These are phyloP conservation scores for Caenorhabditis plicata DNA, from an alignment of 2,888 invertebrate genomes.

Conservation along the genomic window DNA sequence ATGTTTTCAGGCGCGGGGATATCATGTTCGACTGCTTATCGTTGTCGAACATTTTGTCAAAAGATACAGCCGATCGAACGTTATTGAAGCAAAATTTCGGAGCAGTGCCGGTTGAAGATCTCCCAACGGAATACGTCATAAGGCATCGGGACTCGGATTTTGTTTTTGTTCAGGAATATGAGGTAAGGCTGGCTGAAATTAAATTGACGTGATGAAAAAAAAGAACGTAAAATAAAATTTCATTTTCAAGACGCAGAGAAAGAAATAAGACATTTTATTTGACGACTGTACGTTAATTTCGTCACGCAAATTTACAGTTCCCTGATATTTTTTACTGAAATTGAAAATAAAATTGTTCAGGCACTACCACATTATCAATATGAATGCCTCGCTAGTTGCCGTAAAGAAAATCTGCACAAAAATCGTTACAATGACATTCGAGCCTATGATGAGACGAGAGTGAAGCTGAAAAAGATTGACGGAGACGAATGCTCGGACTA, in stretches of 20 bases:
- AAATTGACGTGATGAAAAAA: not conserved
- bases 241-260: too few relatives aligned
- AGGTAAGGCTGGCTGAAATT: too few relatives aligned
- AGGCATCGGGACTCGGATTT: slow-evolving; percentile 64
- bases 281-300: too few relatives aligned
- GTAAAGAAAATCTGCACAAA: slow-evolving; percentile 56
- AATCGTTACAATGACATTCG: slow-evolving; percentile 69
- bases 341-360: too few relatives aligned
- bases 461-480: slow-evolving; percentile 65
- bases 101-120: slow-evolving; percentile 57
- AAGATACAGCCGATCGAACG: slow-evolving; percentile 28
- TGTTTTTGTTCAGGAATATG: slow-evolving; percentile 63
- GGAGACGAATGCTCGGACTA: slow-evolving; percentile 66
- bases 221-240: slow-evolving; percentile 1
- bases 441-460: slow-evolving; percentile 69
- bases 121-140: slow-evolving; percentile 57
- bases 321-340: not conserved
- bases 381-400: slow-evolving; percentile 52
- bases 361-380: slow-evolving; percentile 53
- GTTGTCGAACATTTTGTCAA: slow-evolving; percentile 27
- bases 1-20: slow-evolving; percentile 6
- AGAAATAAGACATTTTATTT: too few relatives aligned
- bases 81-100: slow-evolving; percentile 31
- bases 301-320: not conserved
- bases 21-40: slow-evolving; percentile 26